Evolutionary conservation across 2,888 invertebrate species (phyloP).

Genomic region (Drosophila macrothrix): DNA sequence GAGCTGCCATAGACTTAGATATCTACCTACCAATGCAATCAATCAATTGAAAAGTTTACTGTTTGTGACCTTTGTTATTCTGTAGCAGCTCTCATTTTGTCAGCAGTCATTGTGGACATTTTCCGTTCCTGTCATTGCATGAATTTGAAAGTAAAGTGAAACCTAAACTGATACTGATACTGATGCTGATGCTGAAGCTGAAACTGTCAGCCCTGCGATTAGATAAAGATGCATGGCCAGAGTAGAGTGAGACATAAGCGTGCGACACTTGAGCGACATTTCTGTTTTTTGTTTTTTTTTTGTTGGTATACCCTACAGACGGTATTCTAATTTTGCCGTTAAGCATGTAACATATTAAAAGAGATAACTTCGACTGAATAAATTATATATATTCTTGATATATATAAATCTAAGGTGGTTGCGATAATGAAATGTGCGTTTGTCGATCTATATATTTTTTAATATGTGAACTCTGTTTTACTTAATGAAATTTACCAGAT

Average conservation of each 20-base stretch:
- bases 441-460: background rate
- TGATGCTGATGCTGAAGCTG: conserved; percentile 39
- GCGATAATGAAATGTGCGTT: background rate
- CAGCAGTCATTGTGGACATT: conserved; percentile 55
- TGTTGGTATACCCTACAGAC: background rate
- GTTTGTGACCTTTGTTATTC: conserved; percentile 67
- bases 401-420: background rate
- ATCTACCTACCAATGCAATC: conserved; percentile 49
- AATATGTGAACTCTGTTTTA: background rate
- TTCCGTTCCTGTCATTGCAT: conserved; percentile 62
- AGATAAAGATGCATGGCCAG: conserved; percentile 56
- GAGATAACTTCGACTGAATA: background rate
- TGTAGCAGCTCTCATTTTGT: conserved; percentile 27
- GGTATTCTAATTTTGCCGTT: background rate
- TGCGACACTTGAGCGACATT: conserved; percentile 65
- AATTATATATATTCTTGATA: background rate
- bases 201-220: conserved; percentile 55
- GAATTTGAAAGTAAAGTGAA: conserved; percentile 67
- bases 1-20: conserved; percentile 7
- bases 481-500: background rate
- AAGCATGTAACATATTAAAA: background rate
- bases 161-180: conserved; percentile 31
- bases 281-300: conserved; percentile 13
- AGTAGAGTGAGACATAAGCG: conserved; percentile 12
- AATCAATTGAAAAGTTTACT: conserved; percentile 73